Evolutionary conservation across 2,113 vertebrate species (phyloP), one percentile per base, ranked within the genome.

Genomic region (Kryptolebias marmoratus): DNA sequence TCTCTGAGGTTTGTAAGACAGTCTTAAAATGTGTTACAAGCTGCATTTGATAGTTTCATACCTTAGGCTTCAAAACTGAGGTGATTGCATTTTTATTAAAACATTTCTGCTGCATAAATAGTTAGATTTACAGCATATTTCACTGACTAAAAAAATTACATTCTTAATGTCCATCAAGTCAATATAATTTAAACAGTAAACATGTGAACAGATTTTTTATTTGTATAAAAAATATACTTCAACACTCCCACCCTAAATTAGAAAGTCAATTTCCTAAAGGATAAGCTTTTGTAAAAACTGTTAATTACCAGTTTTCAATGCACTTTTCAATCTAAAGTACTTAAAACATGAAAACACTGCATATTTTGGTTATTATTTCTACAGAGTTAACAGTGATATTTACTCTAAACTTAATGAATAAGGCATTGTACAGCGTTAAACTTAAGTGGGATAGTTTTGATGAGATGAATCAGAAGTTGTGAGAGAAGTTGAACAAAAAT

Each of bases 351-450:
- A 63, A 76, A 78, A 32, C 48, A 60, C 31, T 18, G 30, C 50
- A 42, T 42, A 9, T 42, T 5, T 36, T 36, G 32, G 32, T 36
- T 36, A 36, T 7, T 58, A 12, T 30, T 62, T 62, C 58, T 18
- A 5, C 55, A 69, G 47, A 13, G 69, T 55, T 18, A 64, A 9
- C 59, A 70, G 44, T 60, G 18, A 82, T 71, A 53, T 64, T 52
- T 52, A 45, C 31, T 80, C 42, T 64, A 60, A 80, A 84, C 49
- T 47, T 57, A 63, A 76, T 54, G 58, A 64, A 47, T 18, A 50
- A 64, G 4, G 76, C 27, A 69, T 75, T 52, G 57, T 75, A 77
- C 31, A 60, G 67, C 62, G 74, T 63, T 18, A 68, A 85, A 83
- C 30, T 31, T 66, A 81, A 59, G 71, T 77, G 14, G 0, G 27